These are phyloP conservation scores for Mergus octosetaceus DNA, from an alignment of 2,797 vertebrate genomes.

Conservation along the genomic window DNA sequence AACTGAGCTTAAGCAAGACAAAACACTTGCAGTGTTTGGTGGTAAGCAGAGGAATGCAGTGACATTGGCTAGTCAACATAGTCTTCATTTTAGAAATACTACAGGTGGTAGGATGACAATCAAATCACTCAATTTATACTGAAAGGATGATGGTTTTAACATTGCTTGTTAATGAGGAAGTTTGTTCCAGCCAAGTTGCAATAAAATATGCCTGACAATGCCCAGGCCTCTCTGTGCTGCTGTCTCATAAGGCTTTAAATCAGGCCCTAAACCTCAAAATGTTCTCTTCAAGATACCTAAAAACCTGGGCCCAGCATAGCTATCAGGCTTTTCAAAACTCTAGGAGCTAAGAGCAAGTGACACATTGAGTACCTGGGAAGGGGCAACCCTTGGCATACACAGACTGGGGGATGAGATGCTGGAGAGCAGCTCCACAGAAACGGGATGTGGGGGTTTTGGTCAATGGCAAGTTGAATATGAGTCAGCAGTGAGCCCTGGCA, in stretches of 20 bases:
- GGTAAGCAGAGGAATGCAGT: neutral
- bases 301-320: neutral
- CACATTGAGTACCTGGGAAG: too few species aligned
- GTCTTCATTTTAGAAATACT: neutral
- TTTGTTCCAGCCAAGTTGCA: neutral
- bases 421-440: too few species aligned
- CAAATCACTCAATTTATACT: rapidly evolving
- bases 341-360: too few species aligned
- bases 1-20: neutral
- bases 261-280: neutral
- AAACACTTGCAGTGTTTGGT: neutral
- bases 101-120: neutral
- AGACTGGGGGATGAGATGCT: too few species aligned
- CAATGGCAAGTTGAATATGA: too few species aligned
- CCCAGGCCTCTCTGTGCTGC: neutral
- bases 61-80: neutral
- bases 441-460: too few species aligned
- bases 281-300: neutral
- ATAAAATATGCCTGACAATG: neutral
- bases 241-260: neutral
- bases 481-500: too few species aligned
- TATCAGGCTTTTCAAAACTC: neutral
- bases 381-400: too few species aligned
- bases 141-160: neutral
- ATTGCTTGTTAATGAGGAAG: neutral